phyloP scores from a whole-genome alignment of 2,888 invertebrate genomes.

The Heliconius cydno region DNA sequence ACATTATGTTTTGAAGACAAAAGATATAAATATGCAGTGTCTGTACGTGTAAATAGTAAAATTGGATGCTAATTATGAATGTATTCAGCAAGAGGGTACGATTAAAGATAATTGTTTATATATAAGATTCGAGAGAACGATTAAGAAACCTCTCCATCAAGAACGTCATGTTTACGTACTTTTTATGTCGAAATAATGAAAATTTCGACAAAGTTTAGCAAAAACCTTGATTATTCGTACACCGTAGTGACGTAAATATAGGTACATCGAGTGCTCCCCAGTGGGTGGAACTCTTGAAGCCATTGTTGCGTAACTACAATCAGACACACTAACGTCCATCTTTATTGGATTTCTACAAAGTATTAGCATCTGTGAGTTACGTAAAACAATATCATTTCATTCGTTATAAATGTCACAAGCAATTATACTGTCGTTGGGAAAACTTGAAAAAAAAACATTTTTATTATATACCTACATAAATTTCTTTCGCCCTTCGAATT shows the following conservation, averaged over 20 bases:
- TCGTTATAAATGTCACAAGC: conserved; percentile 15
- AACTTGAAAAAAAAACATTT: neutral
- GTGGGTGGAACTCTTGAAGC: conserved; percentile 27
- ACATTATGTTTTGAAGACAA: conserved; percentile 4
- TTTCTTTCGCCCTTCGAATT: neutral
- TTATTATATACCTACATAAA: neutral
- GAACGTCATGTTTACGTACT: neutral
- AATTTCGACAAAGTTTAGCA: neutral
- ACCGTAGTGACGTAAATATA: conserved; percentile 17
- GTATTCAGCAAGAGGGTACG: neutral
- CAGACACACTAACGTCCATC: conserved; percentile 32
- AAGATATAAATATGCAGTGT: conserved; percentile 5
- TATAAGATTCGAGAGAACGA: neutral
- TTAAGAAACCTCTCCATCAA: neutral
- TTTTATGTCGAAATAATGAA: conserved; percentile 2
- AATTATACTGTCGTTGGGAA: neutral
- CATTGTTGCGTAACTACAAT: conserved; percentile 37
- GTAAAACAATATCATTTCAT: conserved; percentile 18
- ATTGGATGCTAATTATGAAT: conserved; percentile 13
- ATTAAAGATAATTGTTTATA: neutral
- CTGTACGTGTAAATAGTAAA: neutral
- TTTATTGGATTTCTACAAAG: conserved; percentile 37
- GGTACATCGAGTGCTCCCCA: conserved; percentile 15
- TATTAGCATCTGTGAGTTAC: conserved; percentile 29
- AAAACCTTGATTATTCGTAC: neutral